Conservation (phyloP, 1,140 invertebrate species). For the Drosophila melanica region DNA sequence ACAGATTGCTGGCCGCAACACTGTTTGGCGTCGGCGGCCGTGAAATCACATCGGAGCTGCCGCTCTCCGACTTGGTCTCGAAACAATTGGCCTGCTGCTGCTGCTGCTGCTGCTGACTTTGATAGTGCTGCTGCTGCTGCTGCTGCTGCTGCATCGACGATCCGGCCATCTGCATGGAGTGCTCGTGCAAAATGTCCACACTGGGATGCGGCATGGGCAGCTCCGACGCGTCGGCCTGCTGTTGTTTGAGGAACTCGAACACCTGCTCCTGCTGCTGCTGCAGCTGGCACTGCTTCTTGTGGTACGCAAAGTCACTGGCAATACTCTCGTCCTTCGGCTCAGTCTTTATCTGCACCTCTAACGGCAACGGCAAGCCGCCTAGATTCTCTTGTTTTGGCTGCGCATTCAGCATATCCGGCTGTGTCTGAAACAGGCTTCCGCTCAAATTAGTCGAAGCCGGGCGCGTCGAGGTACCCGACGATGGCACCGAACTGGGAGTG, state of each 20-base stretch:
- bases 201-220: constrained; percentile 5
- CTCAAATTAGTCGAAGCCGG: constrained; percentile 59
- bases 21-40: constrained; percentile 79
- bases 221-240: constrained; percentile 29
- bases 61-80: constrained; percentile 82
- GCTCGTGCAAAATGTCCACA: constrained; percentile 32
- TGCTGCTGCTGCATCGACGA: constrained; percentile 28
- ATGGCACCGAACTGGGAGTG: constrained; percentile 29
- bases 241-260: constrained; percentile 48
- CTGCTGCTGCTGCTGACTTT: constrained; percentile 38
- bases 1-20: constrained; percentile 53
- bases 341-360: constrained; percentile 70
- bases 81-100: constrained; percentile 63
- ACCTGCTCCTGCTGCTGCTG: constrained; percentile 24
- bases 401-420: neutral
- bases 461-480: constrained; percentile 66
- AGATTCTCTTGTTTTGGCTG: constrained; percentile 34
- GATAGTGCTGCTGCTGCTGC: constrained; percentile 27
- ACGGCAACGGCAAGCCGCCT: constrained; percentile 23
- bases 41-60: constrained; percentile 81
- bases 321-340: constrained; percentile 64
- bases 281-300: constrained; percentile 42
- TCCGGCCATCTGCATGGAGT: constrained; percentile 15
- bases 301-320: constrained; percentile 27
- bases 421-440: constrained; percentile 53